Percentiles rank a stretch among this genome's conserved stretches.
Evolutionary conservation across 2,797 vertebrate genomes (phyloP).

Genomic region (Microhierax caerulescens): DNA sequence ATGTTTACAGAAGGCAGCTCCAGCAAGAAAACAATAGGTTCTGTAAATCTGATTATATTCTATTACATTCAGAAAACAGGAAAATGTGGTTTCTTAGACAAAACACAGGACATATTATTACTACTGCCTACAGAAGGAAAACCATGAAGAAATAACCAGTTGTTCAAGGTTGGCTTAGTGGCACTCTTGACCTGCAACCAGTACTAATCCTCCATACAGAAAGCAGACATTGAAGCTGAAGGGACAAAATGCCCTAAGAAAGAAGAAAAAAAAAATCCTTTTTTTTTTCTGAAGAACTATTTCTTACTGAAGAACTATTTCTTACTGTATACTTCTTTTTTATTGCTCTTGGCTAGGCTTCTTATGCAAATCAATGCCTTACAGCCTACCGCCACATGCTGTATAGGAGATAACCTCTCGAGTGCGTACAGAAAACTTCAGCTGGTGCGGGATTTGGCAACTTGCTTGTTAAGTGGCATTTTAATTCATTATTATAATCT

Average conservation of each 20-base stretch:
- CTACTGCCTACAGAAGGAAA: neutral
- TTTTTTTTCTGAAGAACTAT: neutral
- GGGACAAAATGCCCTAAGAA: neutral
- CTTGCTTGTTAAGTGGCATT: neutral
- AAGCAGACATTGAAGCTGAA: neutral
- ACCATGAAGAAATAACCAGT: neutral
- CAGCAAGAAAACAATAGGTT: neutral
- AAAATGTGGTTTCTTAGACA: slow-evolving; percentile 4
- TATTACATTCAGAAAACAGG: neutral
- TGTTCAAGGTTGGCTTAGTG: neutral
- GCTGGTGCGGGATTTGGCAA: neutral
- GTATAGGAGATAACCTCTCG: neutral
- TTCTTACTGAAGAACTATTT: neutral
- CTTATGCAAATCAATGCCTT: neutral
- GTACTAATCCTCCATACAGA: neutral
- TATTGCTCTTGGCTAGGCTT: neutral
- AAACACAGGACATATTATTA: neutral
- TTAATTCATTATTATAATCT: slow-evolving; percentile 24
- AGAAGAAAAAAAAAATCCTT: neutral
- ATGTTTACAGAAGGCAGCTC: neutral
- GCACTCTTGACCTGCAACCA: neutral
- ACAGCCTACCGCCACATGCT: neutral
- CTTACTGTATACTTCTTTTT: neutral
- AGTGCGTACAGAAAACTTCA: neutral
- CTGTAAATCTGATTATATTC: neutral